Conservation (phyloP, 2,888 invertebrate species). For the Hoplodrina blanda region DNA sequence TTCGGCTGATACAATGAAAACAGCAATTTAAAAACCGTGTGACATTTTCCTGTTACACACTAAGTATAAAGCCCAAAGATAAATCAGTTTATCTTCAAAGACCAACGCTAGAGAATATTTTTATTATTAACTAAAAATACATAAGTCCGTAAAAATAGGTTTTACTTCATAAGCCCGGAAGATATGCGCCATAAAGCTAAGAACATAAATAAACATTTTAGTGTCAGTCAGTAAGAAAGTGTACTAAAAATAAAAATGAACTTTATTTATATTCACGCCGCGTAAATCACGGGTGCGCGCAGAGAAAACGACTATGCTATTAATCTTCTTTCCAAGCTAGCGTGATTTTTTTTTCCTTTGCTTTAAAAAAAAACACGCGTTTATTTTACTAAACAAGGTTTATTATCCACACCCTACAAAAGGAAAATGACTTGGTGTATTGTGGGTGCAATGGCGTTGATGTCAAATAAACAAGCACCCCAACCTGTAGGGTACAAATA, state of each 20-base stretch:
- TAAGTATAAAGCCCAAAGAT: neutral
- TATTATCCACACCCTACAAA: neutral
- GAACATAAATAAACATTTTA: conserved; percentile 61
- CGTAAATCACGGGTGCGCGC: conserved; percentile 55
- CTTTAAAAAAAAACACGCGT: conserved; percentile 1
- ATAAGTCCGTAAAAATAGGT: conserved; percentile 57
- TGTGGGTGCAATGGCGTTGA: neutral
- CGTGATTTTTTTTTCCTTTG: conserved; percentile 23
- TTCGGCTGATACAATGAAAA: too few relatives aligned
- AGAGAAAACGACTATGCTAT: conserved; percentile 58
- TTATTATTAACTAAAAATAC: conserved; percentile 33
- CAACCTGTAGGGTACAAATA: conserved; percentile 1
- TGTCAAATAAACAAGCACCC: conserved; percentile 4
- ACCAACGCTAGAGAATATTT: conserved; percentile 23
- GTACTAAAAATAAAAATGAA: conserved; percentile 57
- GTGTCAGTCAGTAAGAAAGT: conserved; percentile 45
- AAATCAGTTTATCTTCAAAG: conserved; percentile 23
- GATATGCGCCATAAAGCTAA: conserved; percentile 50
- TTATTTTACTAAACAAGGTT: conserved; percentile 29
- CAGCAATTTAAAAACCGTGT: neutral
- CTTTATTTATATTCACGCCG: conserved; percentile 60
- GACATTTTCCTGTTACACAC: neutral
- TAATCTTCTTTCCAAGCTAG: conserved; percentile 41
- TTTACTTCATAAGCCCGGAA: conserved; percentile 50
- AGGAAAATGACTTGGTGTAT: neutral